Base-by-base conservation (phyloP, 2,113 vertebrate species). In the Tautogolabrus adspersus region DNA sequence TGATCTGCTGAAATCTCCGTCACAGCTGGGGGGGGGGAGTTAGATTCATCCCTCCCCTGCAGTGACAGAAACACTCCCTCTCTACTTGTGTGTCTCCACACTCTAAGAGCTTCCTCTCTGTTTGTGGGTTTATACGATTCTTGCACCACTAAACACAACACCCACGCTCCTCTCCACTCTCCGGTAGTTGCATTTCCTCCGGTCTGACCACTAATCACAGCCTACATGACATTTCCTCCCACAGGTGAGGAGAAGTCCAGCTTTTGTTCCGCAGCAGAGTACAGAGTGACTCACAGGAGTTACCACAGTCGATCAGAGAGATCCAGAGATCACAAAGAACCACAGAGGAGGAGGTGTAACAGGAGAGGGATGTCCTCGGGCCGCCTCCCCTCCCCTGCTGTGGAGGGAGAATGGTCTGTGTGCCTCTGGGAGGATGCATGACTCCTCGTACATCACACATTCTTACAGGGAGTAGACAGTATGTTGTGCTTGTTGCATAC, bases 301-400 rank as follows among this genome's bases (percentile, higher is more conserved):
- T 60, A 56, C 46, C 63, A 13, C 77, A 77, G 62, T 69, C 58
- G 62, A 77, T 77, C 68, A 61, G 22, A 57, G 40, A 83, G 82
- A 79, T 65, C 66, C 52, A 44, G 71, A 81, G 88, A 81, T 88
- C 79, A 89, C 56, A 85, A 34, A 38, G 22, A 77, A 22, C 18
- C 56, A 40, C 38, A 10, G 38, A 40, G 38, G 63, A 59, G 59
- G 26, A 22, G 21, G 57, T 68, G 83, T 87, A 83, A 90, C 44
- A 54, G 74, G 82, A 84, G 84, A 75, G 9, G 47, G 65, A 73
- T 72, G 82, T 68, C 88, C 86, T 76, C 60, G 22, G 86, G 84
- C 66, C 34, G 30, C 7, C 3, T 64, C 61, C 46, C 13, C 66
- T 51, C 57, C 73, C 72, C 21, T 44, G 22, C 52, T 10, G 22